phyloP scores from a whole-genome alignment of 2,888 invertebrate species.

The Polymixis lichenea region DNA sequence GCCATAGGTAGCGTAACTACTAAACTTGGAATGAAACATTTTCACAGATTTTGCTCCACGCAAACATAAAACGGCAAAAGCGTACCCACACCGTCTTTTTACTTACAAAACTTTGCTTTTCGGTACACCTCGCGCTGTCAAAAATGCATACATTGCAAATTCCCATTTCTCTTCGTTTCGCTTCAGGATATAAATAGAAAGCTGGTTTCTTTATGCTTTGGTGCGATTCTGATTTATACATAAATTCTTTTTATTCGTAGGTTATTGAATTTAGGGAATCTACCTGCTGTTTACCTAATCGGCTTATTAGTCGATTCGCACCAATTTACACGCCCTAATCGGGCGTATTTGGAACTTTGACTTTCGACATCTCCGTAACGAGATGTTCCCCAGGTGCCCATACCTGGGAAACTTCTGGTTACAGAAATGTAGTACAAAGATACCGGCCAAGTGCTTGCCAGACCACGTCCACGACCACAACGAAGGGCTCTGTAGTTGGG shows the following conservation, averaged over 20 bases:
- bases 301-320: too few species aligned
- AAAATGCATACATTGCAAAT: conserved; percentile 63
- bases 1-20: not conserved
- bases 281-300: too few species aligned
- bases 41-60: conserved; percentile 57
- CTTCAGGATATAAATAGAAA: conserved; percentile 47
- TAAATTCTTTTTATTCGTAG: not conserved
- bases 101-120: conserved; percentile 60
- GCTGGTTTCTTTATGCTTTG: conserved; percentile 21
- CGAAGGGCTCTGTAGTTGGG: too few species aligned
- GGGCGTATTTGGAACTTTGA: too few species aligned
- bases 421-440: too few species aligned
- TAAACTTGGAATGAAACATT: conserved; percentile 58
- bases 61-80: conserved; percentile 49
- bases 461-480: too few species aligned
- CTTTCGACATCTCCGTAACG: too few species aligned
- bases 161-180: conserved; percentile 53
- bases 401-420: too few species aligned
- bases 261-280: not conserved
- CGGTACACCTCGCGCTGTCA: conserved; percentile 60
- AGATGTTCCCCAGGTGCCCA: too few species aligned
- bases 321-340: too few species aligned
- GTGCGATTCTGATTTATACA: conserved; percentile 16
- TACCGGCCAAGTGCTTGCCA: too few species aligned
- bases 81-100: conserved; percentile 55